These are phyloP conservation scores for Myocastor coypus DNA, from an alignment of 2,113 vertebrate species.

Conservation along the genomic window DNA sequence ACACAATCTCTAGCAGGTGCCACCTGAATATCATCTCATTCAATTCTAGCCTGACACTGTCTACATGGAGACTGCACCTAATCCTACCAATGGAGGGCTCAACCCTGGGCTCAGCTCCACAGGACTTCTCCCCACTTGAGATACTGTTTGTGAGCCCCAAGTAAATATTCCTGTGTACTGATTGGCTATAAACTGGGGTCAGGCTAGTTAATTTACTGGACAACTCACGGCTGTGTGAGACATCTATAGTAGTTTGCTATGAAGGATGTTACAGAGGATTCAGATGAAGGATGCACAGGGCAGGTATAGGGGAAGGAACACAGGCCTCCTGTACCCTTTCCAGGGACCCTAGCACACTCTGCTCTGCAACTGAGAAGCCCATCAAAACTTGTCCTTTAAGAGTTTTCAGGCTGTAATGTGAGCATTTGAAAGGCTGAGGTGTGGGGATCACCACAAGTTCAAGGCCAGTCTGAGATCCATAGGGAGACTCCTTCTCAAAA, in stretches of 20 bases:
- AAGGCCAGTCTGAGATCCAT: neutral
- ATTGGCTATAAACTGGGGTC: neutral
- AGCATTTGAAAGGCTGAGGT: neutral
- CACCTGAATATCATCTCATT: neutral
- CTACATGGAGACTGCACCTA: neutral
- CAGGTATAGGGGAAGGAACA: neutral
- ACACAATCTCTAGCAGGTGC: neutral
- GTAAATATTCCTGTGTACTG: neutral
- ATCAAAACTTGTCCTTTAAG: neutral
- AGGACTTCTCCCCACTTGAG: neutral
- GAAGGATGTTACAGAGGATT: neutral
- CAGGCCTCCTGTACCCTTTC: neutral
- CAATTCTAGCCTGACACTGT: neutral
- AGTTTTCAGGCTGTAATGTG: neutral
- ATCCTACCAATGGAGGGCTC: neutral
- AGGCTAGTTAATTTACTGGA: neutral
- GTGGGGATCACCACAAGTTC: too few species aligned
- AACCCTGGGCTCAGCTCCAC: neutral
- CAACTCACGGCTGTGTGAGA: neutral
- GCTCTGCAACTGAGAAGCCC: neutral
- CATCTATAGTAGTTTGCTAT: neutral
- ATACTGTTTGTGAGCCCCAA: neutral
- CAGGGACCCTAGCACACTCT: neutral
- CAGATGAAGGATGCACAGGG: neutral
- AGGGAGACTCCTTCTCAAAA: neutral